Conservation (phyloP, 2,797 vertebrate genomes). For the Tadarida brasiliensis region DNA sequence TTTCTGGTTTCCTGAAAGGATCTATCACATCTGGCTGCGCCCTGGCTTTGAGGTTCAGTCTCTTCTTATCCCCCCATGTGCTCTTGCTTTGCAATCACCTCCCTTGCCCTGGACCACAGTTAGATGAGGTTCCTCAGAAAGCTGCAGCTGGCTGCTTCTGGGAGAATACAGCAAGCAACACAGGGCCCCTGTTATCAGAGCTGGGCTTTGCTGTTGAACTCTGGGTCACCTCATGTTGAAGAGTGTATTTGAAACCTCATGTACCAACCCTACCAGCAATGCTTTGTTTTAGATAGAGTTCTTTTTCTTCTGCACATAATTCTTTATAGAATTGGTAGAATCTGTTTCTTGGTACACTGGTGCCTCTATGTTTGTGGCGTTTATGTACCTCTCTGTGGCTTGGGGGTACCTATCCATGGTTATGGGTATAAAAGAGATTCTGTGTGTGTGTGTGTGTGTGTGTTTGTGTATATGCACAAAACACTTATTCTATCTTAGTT, state of each 20-base stretch:
- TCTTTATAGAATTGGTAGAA: not conserved
- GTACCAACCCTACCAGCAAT: not conserved
- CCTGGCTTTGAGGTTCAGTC: not conserved
- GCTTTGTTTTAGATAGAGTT: not conserved
- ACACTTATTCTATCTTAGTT: not conserved
- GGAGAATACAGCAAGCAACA: not conserved
- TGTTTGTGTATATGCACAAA: not conserved
- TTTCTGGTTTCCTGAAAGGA: not conserved
- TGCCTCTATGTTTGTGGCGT: no score
- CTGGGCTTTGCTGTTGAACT: not conserved
- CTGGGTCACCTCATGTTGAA: not conserved
- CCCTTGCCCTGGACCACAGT: accelerated
- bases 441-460: accelerated
- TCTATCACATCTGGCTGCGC: not conserved
- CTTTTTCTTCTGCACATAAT: not conserved
- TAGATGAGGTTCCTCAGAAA: not conserved
- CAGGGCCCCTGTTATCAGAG: no score
- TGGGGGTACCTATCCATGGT: not conserved
- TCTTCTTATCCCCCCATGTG: not conserved
- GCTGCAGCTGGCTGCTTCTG: not conserved
- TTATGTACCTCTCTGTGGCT: not conserved
- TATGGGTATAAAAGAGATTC: not conserved
- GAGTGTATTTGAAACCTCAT: not conserved
- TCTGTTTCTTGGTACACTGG: not conserved
- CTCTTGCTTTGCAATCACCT: not conserved